These are phyloP conservation scores for Proctacanthus coquilletti DNA, from an alignment of 1,140 invertebrate species.

Conservation along the genomic window DNA sequence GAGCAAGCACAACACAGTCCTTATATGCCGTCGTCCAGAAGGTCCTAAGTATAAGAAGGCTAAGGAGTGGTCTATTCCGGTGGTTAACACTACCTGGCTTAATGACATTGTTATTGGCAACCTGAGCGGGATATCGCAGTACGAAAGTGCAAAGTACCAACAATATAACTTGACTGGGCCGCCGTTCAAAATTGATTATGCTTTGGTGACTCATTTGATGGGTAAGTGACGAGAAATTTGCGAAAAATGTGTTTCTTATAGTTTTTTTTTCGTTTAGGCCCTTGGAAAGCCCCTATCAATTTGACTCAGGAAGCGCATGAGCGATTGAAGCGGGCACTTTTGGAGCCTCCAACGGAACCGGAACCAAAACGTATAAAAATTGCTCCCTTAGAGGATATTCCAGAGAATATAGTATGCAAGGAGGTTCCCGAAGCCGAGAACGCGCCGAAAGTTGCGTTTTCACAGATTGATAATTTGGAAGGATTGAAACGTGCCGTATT, in stretches of 20 bases:
- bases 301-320: slow-evolving; percentile 75
- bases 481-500: slow-evolving; percentile 23
- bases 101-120: slow-evolving; percentile 86
- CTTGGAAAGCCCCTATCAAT: slow-evolving; percentile 83
- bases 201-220: slow-evolving; percentile 76
- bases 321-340: slow-evolving; percentile 48
- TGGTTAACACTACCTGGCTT: slow-evolving; percentile 87
- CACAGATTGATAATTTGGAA: slow-evolving; percentile 28
- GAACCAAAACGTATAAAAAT: slow-evolving; percentile 37
- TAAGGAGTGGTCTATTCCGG: slow-evolving; percentile 70
- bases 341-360: slow-evolving; percentile 32
- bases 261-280: slow-evolving; percentile 36
- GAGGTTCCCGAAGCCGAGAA: slow-evolving; percentile 32
- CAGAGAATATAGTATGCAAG: slow-evolving; percentile 21
- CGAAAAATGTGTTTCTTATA: background rate
- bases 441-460: slow-evolving; percentile 42
- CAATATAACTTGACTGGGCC: slow-evolving; percentile 58
- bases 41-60: slow-evolving; percentile 80
- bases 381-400: slow-evolving; percentile 21
- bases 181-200: slow-evolving; percentile 77
- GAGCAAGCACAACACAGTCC: slow-evolving; percentile 54
- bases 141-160: slow-evolving; percentile 72
- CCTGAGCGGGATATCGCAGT: slow-evolving; percentile 61
- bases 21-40: slow-evolving; percentile 61
- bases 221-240: slow-evolving; percentile 45